Conservation (phyloP, 2,888 invertebrate species). For the Myathropa florea region DNA sequence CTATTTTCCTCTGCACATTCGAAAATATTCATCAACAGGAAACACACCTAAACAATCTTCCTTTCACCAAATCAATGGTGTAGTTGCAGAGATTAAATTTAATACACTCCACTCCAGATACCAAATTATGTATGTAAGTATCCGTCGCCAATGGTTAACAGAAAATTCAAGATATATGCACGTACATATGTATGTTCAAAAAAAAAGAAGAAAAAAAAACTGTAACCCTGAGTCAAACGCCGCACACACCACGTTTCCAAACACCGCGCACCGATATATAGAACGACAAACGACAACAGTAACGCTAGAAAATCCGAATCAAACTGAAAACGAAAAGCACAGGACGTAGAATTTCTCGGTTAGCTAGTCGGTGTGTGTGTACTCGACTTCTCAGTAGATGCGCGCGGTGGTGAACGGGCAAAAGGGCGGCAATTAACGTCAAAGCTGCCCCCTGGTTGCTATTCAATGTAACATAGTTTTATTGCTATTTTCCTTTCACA, state of each 20-base stretch:
- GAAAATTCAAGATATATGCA: neutral
- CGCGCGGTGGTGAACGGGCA: constrained; percentile 52
- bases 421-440: constrained; percentile 60
- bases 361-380: constrained; percentile 34
- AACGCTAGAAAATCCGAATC: constrained; percentile 69
- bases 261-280: constrained; percentile 47
- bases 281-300: constrained; percentile 64
- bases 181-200: neutral
- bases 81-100: constrained; percentile 9
- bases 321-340: constrained; percentile 70
- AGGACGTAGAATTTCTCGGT: constrained; percentile 65
- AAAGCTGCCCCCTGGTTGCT: constrained; percentile 62
- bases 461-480: constrained; percentile 50
- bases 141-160: constrained; percentile 25
- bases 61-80: constrained; percentile 21
- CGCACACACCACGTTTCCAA: constrained; percentile 67
- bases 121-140: neutral
- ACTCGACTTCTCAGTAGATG: constrained; percentile 40
- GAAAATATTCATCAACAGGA: constrained; percentile 39
- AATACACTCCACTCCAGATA: constrained; percentile 18
- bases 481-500: constrained; percentile 42
- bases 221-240: constrained; percentile 54
- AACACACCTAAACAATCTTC: constrained; percentile 39
- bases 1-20: constrained; percentile 15
- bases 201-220: constrained; percentile 4